Percentiles rank a stretch among this genome's conserved stretches.
Conservation (phyloP, 2,888 invertebrate species). For the Mythimna loreyi region DNA sequence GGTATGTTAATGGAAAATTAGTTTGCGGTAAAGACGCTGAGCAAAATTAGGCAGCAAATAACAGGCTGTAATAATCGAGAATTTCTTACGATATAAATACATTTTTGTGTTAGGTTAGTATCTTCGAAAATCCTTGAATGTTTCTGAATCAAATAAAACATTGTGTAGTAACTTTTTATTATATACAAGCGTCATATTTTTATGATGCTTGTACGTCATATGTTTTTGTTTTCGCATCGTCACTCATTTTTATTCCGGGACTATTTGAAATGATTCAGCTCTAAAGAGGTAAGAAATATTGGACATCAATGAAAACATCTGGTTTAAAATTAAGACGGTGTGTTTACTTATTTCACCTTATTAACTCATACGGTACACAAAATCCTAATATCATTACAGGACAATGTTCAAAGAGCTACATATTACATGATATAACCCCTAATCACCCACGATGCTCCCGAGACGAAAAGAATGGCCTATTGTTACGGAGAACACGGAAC, state of each 20-base stretch:
- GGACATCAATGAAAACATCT: not conserved
- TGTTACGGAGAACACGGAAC: slow-evolving; percentile 49
- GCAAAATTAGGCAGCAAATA: slow-evolving; percentile 5
- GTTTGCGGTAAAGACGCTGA: not conserved
- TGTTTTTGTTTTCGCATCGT: slow-evolving; percentile 37
- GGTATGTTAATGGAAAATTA: slow-evolving; percentile 36
- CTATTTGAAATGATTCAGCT: not conserved
- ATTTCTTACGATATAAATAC: slow-evolving; percentile 18
- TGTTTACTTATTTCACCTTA: not conserved
- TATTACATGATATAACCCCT: slow-evolving; percentile 29
- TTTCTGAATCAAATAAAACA: slow-evolving; percentile 31
- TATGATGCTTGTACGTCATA: slow-evolving; percentile 34
- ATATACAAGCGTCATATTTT: slow-evolving; percentile 49
- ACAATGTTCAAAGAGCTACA: slow-evolving; percentile 30
- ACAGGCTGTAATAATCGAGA: not conserved
- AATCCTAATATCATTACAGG: slow-evolving; percentile 22
- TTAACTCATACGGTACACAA: not conserved
- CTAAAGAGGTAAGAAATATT: not conserved
- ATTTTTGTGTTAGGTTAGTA: slow-evolving; percentile 14
- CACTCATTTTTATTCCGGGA: slow-evolving; percentile 25
- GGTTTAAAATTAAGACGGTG: slow-evolving; percentile 4
- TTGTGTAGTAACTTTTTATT: slow-evolving; percentile 40
- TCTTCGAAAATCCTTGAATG: slow-evolving; percentile 20
- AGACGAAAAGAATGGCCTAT: slow-evolving; percentile 45
- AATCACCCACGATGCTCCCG: slow-evolving; percentile 34